Percentiles rank a stretch among this genome's conserved stretches.
Conservation (phyloP, 2,797 vertebrate species). For the Leptoclinus maculatus region DNA sequence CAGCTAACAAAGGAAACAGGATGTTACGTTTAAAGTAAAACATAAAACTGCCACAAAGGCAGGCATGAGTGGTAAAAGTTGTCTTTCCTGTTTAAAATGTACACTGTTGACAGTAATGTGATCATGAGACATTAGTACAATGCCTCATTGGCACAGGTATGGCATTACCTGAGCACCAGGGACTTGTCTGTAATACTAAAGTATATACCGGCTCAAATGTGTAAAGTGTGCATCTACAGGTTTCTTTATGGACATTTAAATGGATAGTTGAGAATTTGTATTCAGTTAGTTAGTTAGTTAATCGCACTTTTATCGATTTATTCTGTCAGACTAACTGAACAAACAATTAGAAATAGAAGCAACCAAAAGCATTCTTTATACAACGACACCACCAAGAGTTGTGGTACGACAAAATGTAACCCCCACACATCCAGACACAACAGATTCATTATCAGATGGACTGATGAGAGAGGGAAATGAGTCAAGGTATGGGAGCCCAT, state of each 20-base stretch:
- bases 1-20: too few species aligned
- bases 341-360: background rate
- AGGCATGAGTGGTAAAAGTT: too few species aligned
- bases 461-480: too few species aligned
- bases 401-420: too few species aligned
- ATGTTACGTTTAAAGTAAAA: too few species aligned
- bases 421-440: too few species aligned
- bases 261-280: too few species aligned
- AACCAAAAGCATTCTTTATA: background rate
- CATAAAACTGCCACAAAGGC: too few species aligned
- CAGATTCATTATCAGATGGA: too few species aligned
- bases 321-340: background rate
- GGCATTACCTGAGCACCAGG: background rate
- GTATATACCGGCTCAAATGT: background rate
- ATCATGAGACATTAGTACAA: background rate
- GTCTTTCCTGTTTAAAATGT: background rate
- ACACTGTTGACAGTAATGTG: background rate
- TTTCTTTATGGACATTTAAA: too few species aligned
- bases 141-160: background rate
- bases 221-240: too few species aligned
- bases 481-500: too few species aligned
- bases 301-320: background rate
- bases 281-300: background rate
- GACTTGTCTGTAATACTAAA: background rate
- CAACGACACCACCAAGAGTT: background rate